Evolutionary conservation across 2,888 invertebrate genomes (phyloP), one percentile per base, ranked within the genome.

Genomic region (Chrysolina oricalcia): DNA sequence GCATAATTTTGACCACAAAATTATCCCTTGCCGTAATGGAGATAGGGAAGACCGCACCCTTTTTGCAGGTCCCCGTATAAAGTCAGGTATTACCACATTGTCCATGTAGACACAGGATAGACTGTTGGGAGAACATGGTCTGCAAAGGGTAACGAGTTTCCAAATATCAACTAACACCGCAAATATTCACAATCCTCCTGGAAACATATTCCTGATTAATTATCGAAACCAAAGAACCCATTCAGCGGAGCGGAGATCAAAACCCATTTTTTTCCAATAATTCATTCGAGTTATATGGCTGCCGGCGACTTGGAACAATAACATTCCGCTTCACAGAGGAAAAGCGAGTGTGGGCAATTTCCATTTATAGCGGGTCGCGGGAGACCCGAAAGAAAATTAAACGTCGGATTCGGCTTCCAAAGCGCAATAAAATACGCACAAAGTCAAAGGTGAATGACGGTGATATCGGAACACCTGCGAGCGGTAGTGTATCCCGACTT

Each of bases 311-410:
- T 75, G 53, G 67, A 75, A 75, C 74, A 72, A 75, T 68, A 75
- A 70, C 71, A 71, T 59, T 43, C 66, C 63, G 66, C 71, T 27
- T 56, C 56, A 65, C 70, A 48, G 70, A 66, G 48, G 35, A n/a
- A 50, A 67, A 67, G 72, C 67, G 68, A 73, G 69, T 40, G 69
- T 59, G 50, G 73, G 68, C 74, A 75, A 75, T 75, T 72, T 75
- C 71, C 74, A 75, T 75, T 75, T 72, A 75, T 72, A 64, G 71
- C 71, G 53, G 66, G 74, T 59, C 71, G 68, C 74, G 56, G 50
- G 74, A 67, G 74, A 75, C 74, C 74, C 68, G 15, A 72, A 72
- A 68, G 63, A 75, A 75, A 75, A 71, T 75, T 71, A 75, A 75
- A 71, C 48, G 68, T 68, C 71, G 74, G 63, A 70, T 67, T 68